These are phyloP conservation scores for Eidolon helvum DNA, from an alignment of 2,113 vertebrate species.

Conservation along the genomic window DNA sequence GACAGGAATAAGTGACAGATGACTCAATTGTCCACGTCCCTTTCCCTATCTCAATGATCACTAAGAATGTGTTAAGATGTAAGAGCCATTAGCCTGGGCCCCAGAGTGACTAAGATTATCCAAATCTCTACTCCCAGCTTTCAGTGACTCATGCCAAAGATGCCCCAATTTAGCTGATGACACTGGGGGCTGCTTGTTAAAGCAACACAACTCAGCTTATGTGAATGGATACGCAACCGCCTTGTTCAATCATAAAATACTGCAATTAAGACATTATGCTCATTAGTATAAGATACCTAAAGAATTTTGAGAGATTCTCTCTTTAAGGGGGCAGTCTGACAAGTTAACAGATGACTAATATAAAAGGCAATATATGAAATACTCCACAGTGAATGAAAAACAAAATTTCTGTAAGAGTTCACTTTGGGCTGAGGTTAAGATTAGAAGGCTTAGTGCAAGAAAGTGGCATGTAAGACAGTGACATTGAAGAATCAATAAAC, in stretches of 20 bases:
- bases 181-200: background rate
- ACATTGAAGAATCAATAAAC: background rate
- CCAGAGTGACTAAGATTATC: background rate
- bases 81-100: background rate
- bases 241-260: background rate
- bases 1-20: fast-evolving
- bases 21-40: background rate
- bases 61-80: background rate
- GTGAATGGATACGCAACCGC: background rate
- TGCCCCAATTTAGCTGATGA: background rate
- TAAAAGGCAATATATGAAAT: background rate
- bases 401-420: background rate
- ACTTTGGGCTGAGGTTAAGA: background rate
- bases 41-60: background rate
- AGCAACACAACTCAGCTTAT: background rate
- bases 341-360: background rate
- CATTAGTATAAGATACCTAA: background rate
- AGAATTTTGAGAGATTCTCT: background rate
- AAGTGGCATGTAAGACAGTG: background rate
- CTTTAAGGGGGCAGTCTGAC: background rate
- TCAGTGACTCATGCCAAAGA: background rate
- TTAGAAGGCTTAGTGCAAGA: background rate
- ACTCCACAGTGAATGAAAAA: background rate
- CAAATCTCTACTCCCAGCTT: background rate
- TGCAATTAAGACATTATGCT: background rate